Base-by-base conservation (phyloP, 2,113 vertebrate genomes). In the Scytalopus superciliaris region DNA sequence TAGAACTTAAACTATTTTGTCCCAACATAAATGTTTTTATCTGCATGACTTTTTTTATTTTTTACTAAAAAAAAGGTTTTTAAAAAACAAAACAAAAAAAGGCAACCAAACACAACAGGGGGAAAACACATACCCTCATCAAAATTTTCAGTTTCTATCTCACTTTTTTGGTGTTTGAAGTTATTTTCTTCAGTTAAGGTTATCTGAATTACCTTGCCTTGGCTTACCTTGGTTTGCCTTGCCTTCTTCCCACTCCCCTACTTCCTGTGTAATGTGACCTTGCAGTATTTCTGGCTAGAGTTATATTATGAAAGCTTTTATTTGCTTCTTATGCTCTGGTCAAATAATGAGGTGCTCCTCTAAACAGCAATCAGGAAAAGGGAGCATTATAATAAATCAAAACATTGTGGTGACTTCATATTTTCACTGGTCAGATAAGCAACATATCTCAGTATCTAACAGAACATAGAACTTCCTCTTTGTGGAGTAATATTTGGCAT, bases 201-300 rank as follows among this genome's bases (percentile, higher is more conserved):
- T 13, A 44, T 18, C 4, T 66, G 14, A 45, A 25, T 53, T 57
- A 9, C 19, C 12, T n/a, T 57, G 6, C 10, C 7, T 69, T 37
- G 10, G 10, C 6, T 45, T 40, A 5, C 24, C 7, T 80, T 44
- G 16, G 18, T 33, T 80, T 75, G 9, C 19, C 22, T 68, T 27
- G 0, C 7, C 22, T 45, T 79, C 6, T 19, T 44, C 1, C 18
- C 9, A 18, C 12, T 23, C 5, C 12, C 6, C 3, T 10, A 42
- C 3, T n/a, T 77, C 5, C 31, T 44, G 4, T 6, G 3, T 31
- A 72, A 49, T 3, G 4, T 42, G 17, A 60, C 52, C 6, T 66
- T 63, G 19, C 12, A n/a, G 16, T 75, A 56, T 37, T 59, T 72
- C 30, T 78, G 18, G 3, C 21, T 47, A 44, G 27, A 73, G 19